Conservation (phyloP, 2,797 vertebrate species). For the Myiotriccus ornatus region DNA sequence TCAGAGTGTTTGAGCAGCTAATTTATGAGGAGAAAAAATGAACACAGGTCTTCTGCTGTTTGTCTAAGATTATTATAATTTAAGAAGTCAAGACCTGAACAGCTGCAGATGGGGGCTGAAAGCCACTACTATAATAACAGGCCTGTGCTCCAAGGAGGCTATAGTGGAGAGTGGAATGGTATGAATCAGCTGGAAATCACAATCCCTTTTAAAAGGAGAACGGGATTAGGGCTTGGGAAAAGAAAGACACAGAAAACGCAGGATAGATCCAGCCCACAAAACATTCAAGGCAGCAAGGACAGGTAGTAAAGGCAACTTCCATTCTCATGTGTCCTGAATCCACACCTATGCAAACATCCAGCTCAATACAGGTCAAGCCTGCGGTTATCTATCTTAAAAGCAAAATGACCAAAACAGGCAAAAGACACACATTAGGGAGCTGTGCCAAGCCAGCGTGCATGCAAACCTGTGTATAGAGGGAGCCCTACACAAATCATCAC, state of each 20-base stretch:
- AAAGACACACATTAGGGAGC: background rate
- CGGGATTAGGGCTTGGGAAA: background rate
- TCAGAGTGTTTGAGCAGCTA: background rate
- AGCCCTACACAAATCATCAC: background rate
- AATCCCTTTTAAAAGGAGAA: background rate
- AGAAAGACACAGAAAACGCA: background rate
- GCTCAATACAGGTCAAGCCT: background rate
- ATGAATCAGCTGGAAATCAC: background rate
- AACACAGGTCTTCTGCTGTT: background rate
- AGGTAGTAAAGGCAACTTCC: background rate
- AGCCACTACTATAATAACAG: background rate
- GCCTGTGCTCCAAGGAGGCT: background rate
- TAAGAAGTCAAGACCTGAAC: constrained; percentile 18
- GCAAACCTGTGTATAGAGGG: fast-evolving
- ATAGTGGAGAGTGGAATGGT: background rate
- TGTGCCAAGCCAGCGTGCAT: background rate
- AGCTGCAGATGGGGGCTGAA: constrained; percentile 34
- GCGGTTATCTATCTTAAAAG: background rate
- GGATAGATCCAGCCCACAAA: background rate
- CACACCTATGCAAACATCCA: background rate
- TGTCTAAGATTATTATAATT: constrained; percentile 31
- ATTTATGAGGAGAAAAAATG: background rate
- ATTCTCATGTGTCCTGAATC: background rate
- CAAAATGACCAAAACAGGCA: background rate
- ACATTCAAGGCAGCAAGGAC: background rate